These are phyloP conservation scores for Cyrtorhinus lividipennis DNA, from an alignment of 1,140 invertebrate genomes.

Conservation along the genomic window DNA sequence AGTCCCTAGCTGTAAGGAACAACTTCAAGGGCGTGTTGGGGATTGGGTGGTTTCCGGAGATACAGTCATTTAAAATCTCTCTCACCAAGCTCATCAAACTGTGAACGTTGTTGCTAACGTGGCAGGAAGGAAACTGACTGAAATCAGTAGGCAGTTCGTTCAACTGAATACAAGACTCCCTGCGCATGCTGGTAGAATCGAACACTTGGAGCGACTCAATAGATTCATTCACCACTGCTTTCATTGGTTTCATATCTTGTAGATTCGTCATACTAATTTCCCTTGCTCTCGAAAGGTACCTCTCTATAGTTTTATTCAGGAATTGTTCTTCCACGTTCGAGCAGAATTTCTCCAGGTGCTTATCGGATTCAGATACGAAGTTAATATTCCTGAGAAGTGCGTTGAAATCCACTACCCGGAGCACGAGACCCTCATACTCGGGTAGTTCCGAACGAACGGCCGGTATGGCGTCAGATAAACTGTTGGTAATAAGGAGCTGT, in stretches of 20 bases:
- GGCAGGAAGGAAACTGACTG: constrained; percentile 17
- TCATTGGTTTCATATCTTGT: constrained; percentile 50
- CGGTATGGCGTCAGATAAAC: constrained; percentile 58
- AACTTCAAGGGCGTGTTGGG: constrained; percentile 37
- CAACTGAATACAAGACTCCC: constrained; percentile 28
- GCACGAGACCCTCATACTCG: constrained; percentile 44
- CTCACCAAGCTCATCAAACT: constrained; percentile 55
- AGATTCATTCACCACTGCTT: constrained; percentile 24
- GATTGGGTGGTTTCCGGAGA: constrained; percentile 38
- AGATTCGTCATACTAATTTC: constrained; percentile 67
- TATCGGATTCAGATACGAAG: constrained; percentile 37
- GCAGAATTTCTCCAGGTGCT: constrained; percentile 47
- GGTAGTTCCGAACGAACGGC: constrained; percentile 51
- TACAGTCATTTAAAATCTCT: constrained; percentile 54
- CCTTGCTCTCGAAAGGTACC: constrained; percentile 51
- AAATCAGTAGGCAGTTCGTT: constrained; percentile 50
- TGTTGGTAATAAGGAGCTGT: constrained; percentile 52
- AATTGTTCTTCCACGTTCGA: constrained; percentile 63
- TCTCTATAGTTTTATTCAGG: constrained; percentile 59
- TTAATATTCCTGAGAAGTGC: constrained; percentile 40
- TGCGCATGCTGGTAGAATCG: neutral
- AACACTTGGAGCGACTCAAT: neutral
- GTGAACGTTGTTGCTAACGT: constrained; percentile 29
- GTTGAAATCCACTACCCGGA: constrained; percentile 50
- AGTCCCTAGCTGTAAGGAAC: constrained; percentile 52